Percentiles rank a stretch among this genome's conserved stretches.
Conservation (phyloP, 2,888 invertebrate genomes). For the Fragum sueziense region DNA sequence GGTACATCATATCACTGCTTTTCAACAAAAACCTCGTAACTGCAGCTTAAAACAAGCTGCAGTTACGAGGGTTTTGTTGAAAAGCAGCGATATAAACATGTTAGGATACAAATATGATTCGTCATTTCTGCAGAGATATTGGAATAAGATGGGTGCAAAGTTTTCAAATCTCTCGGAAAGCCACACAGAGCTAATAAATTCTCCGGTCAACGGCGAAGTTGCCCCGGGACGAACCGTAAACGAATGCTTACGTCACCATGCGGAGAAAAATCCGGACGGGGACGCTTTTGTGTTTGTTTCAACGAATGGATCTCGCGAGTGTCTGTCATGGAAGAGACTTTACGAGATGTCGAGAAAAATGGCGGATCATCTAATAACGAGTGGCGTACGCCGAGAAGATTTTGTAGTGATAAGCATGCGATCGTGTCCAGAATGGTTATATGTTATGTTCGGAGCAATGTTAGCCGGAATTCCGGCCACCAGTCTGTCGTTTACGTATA, state of each 20-base stretch:
- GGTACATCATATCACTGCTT: neutral
- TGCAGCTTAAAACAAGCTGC: too few species aligned
- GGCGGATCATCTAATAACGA: slow-evolving; percentile 22
- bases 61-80: too few species aligned
- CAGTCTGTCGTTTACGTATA: slow-evolving; percentile 46
- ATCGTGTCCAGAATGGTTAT: slow-evolving; percentile 53
- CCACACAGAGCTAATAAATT: neutral
- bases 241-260: slow-evolving; percentile 34
- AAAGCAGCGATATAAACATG: too few species aligned
- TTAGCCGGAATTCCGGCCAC: slow-evolving; percentile 32
- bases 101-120: neutral
- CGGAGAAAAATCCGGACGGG: slow-evolving; percentile 9
- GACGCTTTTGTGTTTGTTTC: slow-evolving; percentile 45
- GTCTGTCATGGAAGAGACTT: slow-evolving; percentile 34
- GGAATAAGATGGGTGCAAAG: neutral
- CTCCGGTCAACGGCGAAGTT: neutral
- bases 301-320: slow-evolving; percentile 19
- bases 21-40: too few species aligned
- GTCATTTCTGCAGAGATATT: too few species aligned
- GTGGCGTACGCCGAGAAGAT: slow-evolving; percentile 35
- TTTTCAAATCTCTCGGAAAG: slow-evolving; percentile 16
- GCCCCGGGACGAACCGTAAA: slow-evolving; percentile 10
- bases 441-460: slow-evolving; percentile 38
- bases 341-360: slow-evolving; percentile 25
- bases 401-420: slow-evolving; percentile 38